A percentile compares a stretch with the other conserved stretches of the same genome.
phyloP scores from a whole-genome alignment of 2,888 invertebrate species.

The Cataglyphis altisquamis region DNA sequence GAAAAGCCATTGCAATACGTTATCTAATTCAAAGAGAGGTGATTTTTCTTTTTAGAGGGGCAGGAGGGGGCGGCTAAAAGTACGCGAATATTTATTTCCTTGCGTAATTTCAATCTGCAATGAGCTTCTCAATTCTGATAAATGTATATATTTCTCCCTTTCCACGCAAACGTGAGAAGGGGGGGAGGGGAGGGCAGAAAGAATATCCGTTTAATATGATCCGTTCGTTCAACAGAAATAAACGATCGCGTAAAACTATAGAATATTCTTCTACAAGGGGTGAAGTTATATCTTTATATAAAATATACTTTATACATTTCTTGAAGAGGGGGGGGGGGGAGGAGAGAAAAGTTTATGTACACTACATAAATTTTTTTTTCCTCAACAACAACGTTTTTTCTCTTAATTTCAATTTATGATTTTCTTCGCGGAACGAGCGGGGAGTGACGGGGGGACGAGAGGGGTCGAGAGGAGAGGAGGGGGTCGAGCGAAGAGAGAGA shows the following conservation, averaged over 20 bases:
- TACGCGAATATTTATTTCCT: slow-evolving; percentile 26
- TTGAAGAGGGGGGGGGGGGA: background rate
- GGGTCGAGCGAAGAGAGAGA: background rate
- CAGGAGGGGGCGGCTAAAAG: background rate
- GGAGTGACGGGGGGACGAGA: slow-evolving; percentile 51
- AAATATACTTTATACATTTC: slow-evolving; percentile 28
- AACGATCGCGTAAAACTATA: slow-evolving; percentile 6
- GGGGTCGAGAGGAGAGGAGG: slow-evolving; percentile 16
- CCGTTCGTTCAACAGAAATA: slow-evolving; percentile 34
- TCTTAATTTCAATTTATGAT: slow-evolving; percentile 51
- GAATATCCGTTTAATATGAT: slow-evolving; percentile 46
- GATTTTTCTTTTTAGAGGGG: slow-evolving; percentile 13
- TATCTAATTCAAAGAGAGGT: slow-evolving; percentile 21
- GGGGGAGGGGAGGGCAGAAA: background rate
- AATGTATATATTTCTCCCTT: slow-evolving; percentile 35
- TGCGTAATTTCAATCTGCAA: slow-evolving; percentile 40
- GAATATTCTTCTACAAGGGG: background rate
- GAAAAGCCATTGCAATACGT: slow-evolving; percentile 52
- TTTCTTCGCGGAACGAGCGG: background rate
- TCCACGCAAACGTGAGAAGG: background rate
- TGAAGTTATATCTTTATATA: background rate
- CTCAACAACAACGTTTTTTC: background rate
- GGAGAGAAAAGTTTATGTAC: background rate
- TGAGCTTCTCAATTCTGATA: slow-evolving; percentile 33
- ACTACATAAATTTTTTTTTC: slow-evolving; percentile 18